A percentile compares a stretch with the other conserved stretches of the same genome.
Evolutionary conservation across 2,113 vertebrate species (phyloP).

Genomic region (Strigops habroptila): DNA sequence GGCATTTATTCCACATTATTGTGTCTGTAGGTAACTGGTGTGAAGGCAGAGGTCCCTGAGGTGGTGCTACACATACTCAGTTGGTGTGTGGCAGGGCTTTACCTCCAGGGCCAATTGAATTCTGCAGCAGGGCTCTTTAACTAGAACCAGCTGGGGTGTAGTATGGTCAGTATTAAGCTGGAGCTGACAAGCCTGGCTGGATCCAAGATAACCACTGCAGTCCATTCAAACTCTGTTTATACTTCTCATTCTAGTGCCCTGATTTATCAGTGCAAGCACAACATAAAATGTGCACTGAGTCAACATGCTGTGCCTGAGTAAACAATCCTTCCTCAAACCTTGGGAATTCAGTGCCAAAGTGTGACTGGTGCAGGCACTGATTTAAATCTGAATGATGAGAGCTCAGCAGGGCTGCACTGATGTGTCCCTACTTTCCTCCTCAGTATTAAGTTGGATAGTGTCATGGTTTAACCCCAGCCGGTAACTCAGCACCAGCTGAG

Average conservation of each 20-base stretch:
- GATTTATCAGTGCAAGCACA: background rate
- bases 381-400: background rate
- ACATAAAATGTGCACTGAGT: background rate
- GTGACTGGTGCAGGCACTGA: background rate
- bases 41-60: background rate
- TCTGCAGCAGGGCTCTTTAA: background rate
- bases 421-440: background rate
- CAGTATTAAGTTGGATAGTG: background rate
- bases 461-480: background rate
- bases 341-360: background rate
- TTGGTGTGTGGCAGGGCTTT: background rate
- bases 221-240: background rate
- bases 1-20: background rate
- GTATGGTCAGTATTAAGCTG: background rate
- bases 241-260: background rate
- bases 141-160: background rate
- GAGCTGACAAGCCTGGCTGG: background rate
- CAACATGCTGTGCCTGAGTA: background rate
- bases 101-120: background rate
- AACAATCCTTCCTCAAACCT: background rate
- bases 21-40: background rate
- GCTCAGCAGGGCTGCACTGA: accelerated
- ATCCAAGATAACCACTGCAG: background rate
- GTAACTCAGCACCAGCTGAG: background rate
- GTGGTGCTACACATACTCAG: accelerated